phyloP scores from a whole-genome alignment of 2,113 vertebrate genomes.

The Haliaeetus leucogaster region DNA sequence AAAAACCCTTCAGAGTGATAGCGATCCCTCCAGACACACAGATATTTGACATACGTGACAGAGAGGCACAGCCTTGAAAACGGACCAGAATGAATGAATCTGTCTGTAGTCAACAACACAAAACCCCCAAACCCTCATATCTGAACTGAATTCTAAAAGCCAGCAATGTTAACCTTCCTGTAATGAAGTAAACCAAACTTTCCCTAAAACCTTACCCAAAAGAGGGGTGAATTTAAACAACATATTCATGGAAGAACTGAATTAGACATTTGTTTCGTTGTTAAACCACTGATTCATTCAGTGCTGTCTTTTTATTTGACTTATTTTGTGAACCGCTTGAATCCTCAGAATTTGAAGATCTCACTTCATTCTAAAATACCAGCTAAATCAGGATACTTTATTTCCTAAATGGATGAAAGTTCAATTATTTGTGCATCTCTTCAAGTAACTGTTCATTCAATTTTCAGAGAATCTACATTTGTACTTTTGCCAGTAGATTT shows the following conservation, averaged over 20 bases:
- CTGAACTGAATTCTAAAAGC: neutral
- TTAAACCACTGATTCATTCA: neutral
- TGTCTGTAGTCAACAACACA: neutral
- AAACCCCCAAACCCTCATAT: neutral
- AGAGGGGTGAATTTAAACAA: neutral
- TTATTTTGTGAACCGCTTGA: neutral
- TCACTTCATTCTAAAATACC: neutral
- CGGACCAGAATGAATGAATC: neutral
- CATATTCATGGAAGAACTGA: neutral
- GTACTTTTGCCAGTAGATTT: constrained; percentile 40
- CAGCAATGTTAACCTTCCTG: neutral
- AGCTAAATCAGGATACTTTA: neutral
- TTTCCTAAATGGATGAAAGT: neutral
- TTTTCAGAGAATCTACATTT: neutral
- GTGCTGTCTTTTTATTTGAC: neutral
- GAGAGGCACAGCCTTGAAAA: neutral
- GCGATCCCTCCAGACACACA: neutral
- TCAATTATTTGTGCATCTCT: neutral
- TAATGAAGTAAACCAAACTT: neutral
- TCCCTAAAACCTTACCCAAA: neutral
- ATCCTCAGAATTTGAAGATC: neutral
- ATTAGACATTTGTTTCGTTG: neutral
- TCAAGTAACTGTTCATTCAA: neutral
- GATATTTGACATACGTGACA: neutral
- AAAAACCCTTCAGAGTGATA: neutral